Conservation (phyloP, 1,140 invertebrate species). For the Diprion similis region DNA sequence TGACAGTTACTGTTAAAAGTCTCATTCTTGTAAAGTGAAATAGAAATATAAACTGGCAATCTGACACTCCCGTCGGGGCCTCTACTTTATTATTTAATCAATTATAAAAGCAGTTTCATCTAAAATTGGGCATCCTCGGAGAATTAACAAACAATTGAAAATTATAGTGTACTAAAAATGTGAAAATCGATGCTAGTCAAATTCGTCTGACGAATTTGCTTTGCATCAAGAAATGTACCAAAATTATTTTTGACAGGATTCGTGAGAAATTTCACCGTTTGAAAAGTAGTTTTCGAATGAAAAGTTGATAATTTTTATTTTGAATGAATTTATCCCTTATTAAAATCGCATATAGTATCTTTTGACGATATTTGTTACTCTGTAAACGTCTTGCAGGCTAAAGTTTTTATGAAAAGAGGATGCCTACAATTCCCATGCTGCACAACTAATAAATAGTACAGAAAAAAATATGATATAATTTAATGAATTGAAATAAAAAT, state of each 20-base stretch:
- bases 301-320: neutral
- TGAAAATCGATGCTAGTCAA: too few relatives aligned
- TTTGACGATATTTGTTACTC: slow-evolving; percentile 20
- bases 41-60: neutral
- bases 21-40: neutral
- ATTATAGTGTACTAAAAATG: too few relatives aligned
- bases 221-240: slow-evolving; percentile 17
- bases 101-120: slow-evolving; percentile 15
- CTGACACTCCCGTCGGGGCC: neutral
- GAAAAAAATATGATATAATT: slow-evolving; percentile 10
- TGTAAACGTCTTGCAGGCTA: slow-evolving; percentile 20
- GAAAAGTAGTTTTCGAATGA: neutral
- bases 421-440: slow-evolving; percentile 16
- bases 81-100: neutral
- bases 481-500: slow-evolving; percentile 13
- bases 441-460: slow-evolving; percentile 17
- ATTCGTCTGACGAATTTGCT: slow-evolving; percentile 20
- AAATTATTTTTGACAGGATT: slow-evolving; percentile 21
- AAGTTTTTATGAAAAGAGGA: neutral
- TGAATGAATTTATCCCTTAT: neutral
- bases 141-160: slow-evolving; percentile 16
- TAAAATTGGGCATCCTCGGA: slow-evolving; percentile 32
- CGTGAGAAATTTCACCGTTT: slow-evolving; percentile 13
- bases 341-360: neutral
- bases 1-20: neutral